Evolutionary conservation across 2,113 vertebrate species (phyloP), one percentile per base, ranked within the genome.

Genomic region (Martes martes): DNA sequence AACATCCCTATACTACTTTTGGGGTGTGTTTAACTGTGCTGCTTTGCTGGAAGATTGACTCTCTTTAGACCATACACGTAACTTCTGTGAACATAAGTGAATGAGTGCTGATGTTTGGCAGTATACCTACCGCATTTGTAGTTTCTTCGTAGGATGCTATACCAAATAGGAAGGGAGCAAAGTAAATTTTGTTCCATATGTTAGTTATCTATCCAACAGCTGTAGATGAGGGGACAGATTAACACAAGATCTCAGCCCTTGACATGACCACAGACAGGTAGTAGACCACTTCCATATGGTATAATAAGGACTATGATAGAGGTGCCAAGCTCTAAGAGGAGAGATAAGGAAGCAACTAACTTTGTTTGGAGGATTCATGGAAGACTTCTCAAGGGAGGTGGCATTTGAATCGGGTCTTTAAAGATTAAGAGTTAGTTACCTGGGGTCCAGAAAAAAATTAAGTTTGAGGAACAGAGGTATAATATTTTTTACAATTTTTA

Each of bases 361-460:
- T 69, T 18, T 71, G 31, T 86, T 57, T 26, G 88, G 55, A 89
- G 39, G 69, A 39, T 89, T 93, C 33, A 7, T 78, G 42, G 50
- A 90, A 76, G 57, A 21, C 9, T 76, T 89, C 63, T n/a, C 10
- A 69, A 80, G 76, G 31, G 61, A 45, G 14, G 42, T 89, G 23
- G 19, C 42, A 18, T 91, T 85, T 94, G 50, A 91, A 61, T 67
- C 61, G 31, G 8, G 21, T 81, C 71, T 88, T 93, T 85, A 57
- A 96, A 91, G 67, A 57, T 65, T 78, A 71, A n/a, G 36, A 42
- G 15, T 81, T 95, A 63, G 45, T 91, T 92, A 45, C 45, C 15
- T 82, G 39, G 89, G 21, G 47, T 79, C 11, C 45, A 90, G 73
- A 90, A 97, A 74, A 92, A 89, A 87, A 94, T 94, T 76, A 59